Evolutionary conservation across 2,888 invertebrate species (phyloP).

Genomic region (Melinaea marsaeus): DNA sequence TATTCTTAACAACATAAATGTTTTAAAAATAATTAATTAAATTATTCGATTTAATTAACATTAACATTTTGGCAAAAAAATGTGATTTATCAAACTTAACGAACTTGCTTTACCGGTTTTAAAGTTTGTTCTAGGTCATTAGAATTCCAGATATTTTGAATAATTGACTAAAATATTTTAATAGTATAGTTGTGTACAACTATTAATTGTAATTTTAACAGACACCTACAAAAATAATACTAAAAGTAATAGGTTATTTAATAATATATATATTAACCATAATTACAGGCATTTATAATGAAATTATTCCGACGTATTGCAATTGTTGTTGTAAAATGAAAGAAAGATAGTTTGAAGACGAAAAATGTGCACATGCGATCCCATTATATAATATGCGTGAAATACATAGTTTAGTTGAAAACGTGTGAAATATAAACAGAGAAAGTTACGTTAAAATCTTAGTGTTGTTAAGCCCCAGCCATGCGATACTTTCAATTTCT

Average conservation of each 20-base stretch:
- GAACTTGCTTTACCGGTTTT: neutral
- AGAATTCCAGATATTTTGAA: neutral
- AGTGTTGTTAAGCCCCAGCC: constrained; percentile 1
- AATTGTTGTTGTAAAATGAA: no score
- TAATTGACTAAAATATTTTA: neutral
- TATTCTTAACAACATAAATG: no score
- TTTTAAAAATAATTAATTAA: no score
- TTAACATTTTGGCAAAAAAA: neutral
- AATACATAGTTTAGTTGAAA: constrained; percentile 47
- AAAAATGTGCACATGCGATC: constrained; percentile 16
- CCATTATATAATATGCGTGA: constrained; percentile 39
- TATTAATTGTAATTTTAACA: neutral
- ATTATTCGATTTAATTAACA: no score
- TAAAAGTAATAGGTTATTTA: no score
- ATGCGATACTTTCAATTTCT: constrained; percentile 12
- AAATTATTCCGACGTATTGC: no score
- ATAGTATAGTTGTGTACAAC: neutral
- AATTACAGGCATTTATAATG: no score
- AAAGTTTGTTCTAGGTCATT: neutral
- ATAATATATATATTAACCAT: no score
- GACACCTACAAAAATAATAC: no score
- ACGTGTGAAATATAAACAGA: constrained; percentile 69
- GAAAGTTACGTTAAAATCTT: constrained; percentile 42
- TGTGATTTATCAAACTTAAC: neutral
- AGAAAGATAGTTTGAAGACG: no score